Percentiles rank a stretch among this genome's conserved stretches.
Evolutionary conservation across 2,113 vertebrate genomes (phyloP).

Genomic region (Antechinus stuartii): DNA sequence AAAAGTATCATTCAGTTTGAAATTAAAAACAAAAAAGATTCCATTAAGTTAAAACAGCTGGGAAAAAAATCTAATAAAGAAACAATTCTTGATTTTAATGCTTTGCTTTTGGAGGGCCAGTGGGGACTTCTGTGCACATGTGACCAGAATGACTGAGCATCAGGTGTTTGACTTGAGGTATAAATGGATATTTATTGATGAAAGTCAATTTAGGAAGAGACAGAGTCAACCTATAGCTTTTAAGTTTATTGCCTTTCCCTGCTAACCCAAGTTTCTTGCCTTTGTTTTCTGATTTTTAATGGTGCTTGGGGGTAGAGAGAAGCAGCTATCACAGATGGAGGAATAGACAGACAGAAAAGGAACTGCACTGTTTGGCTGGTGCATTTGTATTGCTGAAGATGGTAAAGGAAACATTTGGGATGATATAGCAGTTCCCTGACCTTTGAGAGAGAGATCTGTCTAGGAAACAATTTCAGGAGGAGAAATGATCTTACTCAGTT

Average conservation of each 20-base stretch:
- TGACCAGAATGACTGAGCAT: conserved; percentile 62
- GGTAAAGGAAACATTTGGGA: not conserved
- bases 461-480: not conserved
- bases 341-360: not conserved
- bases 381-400: not conserved
- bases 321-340: not conserved
- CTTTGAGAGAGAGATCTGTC: not conserved
- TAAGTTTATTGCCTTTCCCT: conserved; percentile 71
- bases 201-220: conserved; percentile 67
- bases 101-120: conserved; percentile 60
- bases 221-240: conserved; percentile 61
- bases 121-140: conserved; percentile 64
- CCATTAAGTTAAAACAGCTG: conserved; percentile 75
- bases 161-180: conserved; percentile 50
- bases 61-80: conserved; percentile 78
- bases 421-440: not conserved
- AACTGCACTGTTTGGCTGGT: not conserved
- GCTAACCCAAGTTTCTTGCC: conserved; percentile 11
- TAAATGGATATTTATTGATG: conserved; percentile 74
- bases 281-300: conserved; percentile 26
- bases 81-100: conserved; percentile 74
- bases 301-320: not conserved
- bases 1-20: conserved; percentile 68
- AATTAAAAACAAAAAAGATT: conserved; percentile 72
- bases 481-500: not conserved